These are phyloP conservation scores for Tetranychus piercei DNA, from an alignment of 2,888 invertebrate genomes.

Conservation along the genomic window DNA sequence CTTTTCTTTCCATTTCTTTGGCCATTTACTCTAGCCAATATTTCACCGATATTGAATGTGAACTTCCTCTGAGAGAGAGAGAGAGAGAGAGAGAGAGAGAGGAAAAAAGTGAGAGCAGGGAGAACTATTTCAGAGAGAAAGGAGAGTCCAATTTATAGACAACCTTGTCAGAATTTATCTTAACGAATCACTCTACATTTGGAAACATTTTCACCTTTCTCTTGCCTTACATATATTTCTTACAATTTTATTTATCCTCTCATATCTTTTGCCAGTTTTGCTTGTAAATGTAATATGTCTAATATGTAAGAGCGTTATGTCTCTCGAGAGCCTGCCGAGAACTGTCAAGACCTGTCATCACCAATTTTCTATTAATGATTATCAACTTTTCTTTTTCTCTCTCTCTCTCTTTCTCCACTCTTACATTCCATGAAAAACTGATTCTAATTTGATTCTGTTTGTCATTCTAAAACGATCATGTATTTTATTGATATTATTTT, in stretches of 20 bases:
- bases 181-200: background rate
- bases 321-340: conserved; percentile 1
- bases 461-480: background rate
- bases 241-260: background rate
- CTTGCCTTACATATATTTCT: background rate
- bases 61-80: background rate
- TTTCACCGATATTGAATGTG: conserved; percentile 1
- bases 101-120: background rate
- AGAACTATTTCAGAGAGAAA: background rate
- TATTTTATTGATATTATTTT: conserved; percentile 8
- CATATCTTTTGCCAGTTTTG: background rate
- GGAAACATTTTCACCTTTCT: background rate
- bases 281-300: conserved; percentile 3
- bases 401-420: background rate
- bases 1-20: background rate
- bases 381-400: conserved; percentile 6
- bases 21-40: background rate
- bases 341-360: background rate
- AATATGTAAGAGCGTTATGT: background rate
- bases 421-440: background rate
- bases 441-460: background rate
- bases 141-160: background rate
- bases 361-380: background rate
- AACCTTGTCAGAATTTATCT: background rate
- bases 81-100: conserved; percentile 3